Conservation (phyloP, 2,888 invertebrate species). For the Agonopterix alstromeriana region DNA sequence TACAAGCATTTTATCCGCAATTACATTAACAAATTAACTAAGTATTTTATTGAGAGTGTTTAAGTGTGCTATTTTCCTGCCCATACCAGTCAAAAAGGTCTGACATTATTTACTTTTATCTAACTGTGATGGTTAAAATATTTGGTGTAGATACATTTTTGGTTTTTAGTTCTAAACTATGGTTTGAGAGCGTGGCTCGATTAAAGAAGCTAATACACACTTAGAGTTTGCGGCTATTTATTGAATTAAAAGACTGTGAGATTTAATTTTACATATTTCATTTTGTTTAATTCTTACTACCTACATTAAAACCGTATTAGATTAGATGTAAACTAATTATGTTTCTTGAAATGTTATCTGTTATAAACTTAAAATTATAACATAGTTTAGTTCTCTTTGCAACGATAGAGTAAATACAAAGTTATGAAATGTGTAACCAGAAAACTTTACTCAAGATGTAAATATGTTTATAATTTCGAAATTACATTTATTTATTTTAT, state of each 20-base stretch:
- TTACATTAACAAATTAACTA: not conserved
- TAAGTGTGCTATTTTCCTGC: constrained; percentile 9
- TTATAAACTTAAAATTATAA: constrained; percentile 6
- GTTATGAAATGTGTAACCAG: constrained; percentile 36
- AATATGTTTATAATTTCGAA: constrained; percentile 65
- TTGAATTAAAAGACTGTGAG: constrained; percentile 64
- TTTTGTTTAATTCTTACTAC: constrained; percentile 27
- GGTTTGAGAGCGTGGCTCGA: not conserved
- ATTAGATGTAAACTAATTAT: constrained; percentile 3
- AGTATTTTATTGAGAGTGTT: not conserved
- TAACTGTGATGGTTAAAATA: constrained; percentile 17
- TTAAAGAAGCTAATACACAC: constrained; percentile 2
- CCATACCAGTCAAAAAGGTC: not conserved
- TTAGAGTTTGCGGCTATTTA: constrained; percentile 42
- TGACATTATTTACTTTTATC: constrained; percentile 10
- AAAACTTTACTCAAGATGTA: constrained; percentile 63
- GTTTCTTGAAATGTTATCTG: constrained; percentile 25
- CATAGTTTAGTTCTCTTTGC: constrained; percentile 23
- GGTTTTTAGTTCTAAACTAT: constrained; percentile 6
- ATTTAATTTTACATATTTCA: constrained; percentile 47
- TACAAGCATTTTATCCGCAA: constrained; percentile 2
- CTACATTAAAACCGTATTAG: no score
- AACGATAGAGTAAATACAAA: constrained; percentile 34
- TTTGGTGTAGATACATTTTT: constrained; percentile 11
- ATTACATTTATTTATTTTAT: constrained; percentile 74